Conservation (phyloP, 2,797 vertebrate genomes). For the Xyrichtys novacula region DNA sequence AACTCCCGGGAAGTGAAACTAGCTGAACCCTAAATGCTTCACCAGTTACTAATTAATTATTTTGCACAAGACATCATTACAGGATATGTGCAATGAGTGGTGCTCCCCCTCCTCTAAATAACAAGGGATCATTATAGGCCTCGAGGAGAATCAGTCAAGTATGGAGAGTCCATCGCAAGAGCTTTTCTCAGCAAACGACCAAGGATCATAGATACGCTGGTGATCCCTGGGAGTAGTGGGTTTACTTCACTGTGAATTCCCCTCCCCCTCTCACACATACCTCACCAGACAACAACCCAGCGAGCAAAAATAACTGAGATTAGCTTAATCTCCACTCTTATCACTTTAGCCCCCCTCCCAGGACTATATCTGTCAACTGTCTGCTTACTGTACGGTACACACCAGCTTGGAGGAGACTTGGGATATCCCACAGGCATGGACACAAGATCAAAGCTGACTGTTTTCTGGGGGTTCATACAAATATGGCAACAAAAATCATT, state of each 20-base stretch:
- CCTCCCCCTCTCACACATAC: neutral
- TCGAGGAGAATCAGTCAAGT: conserved; percentile 38
- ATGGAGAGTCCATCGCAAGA: conserved; percentile 18
- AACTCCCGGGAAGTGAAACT: conserved; percentile 68
- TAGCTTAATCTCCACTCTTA: conserved; percentile 88
- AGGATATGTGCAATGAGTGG: conserved; percentile 58
- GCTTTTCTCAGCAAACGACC: conserved; percentile 17
- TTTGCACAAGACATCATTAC: conserved; percentile 67
- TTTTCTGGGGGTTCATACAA: conserved; percentile 17
- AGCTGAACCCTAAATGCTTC: conserved; percentile 60
- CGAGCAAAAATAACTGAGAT: conserved; percentile 88
- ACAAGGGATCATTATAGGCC: conserved; percentile 40
- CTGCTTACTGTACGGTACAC: conserved; percentile 72
- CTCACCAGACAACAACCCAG: conserved; percentile 45
- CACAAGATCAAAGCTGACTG: conserved; percentile 36
- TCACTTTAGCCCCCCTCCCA: conserved; percentile 71
- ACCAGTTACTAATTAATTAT: conserved; percentile 72
- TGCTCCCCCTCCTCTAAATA: conserved; percentile 37
- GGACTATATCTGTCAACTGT: conserved; percentile 70
- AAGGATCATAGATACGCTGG: conserved; percentile 28
- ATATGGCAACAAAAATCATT: conserved; percentile 40
- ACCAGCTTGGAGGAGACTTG: conserved; percentile 46
- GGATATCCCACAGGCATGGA: conserved; percentile 58
- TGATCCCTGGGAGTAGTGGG: neutral
- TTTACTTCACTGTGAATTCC: conserved; percentile 1